Conservation (phyloP, 2,888 invertebrate genomes). For the Luffia ferchaultella region DNA sequence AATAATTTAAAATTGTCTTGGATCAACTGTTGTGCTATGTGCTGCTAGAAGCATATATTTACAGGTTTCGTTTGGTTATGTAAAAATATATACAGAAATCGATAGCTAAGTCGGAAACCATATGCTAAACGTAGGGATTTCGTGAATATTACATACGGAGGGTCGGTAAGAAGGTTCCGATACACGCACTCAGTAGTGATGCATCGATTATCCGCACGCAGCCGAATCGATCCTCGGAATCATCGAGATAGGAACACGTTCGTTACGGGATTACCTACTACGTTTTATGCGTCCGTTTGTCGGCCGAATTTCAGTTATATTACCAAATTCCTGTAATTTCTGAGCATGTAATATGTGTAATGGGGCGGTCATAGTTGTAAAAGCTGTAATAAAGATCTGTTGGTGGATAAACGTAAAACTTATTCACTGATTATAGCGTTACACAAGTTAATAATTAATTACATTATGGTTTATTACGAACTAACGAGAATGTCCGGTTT, state of each 20-base stretch:
- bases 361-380: no score
- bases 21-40: no score
- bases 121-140: background rate
- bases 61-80: background rate
- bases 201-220: slow-evolving; percentile 41
- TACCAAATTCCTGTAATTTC: no score
- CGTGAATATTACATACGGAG: background rate
- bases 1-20: no score
- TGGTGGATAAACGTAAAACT: no score
- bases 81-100: background rate
- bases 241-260: background rate
- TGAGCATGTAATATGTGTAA: no score
- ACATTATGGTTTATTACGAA: no score
- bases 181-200: slow-evolving; percentile 20
- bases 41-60: no score
- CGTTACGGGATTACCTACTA: background rate
- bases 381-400: no score
- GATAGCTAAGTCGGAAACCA: background rate
- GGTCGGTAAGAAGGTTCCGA: background rate
- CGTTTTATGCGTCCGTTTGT: background rate
- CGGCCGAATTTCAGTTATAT: background rate
- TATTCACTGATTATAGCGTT: no score
- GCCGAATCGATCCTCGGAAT: slow-evolving; percentile 17
- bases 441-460: no score
- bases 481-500: no score